Evolutionary conservation across 1,140 invertebrate genomes (phyloP).

Genomic region (Aleiodes sp.): DNA sequence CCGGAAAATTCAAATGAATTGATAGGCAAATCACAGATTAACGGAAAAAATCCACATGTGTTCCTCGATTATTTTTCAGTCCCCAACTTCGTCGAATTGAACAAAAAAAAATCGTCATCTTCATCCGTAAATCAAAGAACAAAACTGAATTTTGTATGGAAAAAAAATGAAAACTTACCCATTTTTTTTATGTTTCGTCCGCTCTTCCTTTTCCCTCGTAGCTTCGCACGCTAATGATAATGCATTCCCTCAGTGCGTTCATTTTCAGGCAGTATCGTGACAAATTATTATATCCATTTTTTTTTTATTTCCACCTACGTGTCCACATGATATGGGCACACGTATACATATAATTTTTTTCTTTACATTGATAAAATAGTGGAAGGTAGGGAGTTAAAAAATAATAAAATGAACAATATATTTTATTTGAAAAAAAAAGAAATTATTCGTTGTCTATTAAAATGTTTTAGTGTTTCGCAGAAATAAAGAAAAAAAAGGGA

Average conservation of each 20-base stretch:
- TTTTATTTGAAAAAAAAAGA: too few species aligned
- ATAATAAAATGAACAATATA: neutral
- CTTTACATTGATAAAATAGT: neutral
- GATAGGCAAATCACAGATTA: neutral
- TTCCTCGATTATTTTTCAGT: neutral
- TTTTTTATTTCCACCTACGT: slow-evolving; percentile 32
- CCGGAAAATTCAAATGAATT: neutral
- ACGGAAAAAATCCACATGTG: neutral
- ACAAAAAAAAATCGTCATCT: too few species aligned
- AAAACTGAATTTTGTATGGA: too few species aligned
- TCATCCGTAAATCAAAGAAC: too few species aligned
- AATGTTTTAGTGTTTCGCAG: neutral
- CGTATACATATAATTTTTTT: neutral
- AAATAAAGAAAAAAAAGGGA: too few species aligned
- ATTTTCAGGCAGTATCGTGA: slow-evolving; percentile 9
- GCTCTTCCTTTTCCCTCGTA: neutral
- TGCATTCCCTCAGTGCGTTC: neutral
- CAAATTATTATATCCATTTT: slow-evolving; percentile 29
- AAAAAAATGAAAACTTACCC: neutral
- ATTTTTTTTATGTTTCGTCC: neutral
- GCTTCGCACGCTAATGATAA: slow-evolving; percentile 5
- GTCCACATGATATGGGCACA: slow-evolving; percentile 23
- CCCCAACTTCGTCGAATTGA: too few species aligned
- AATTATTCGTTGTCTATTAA: too few species aligned
- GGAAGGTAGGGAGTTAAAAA: too few species aligned